Evolutionary conservation across 2,888 invertebrate species (phyloP).

Genomic region (Colostygia pectinataria): DNA sequence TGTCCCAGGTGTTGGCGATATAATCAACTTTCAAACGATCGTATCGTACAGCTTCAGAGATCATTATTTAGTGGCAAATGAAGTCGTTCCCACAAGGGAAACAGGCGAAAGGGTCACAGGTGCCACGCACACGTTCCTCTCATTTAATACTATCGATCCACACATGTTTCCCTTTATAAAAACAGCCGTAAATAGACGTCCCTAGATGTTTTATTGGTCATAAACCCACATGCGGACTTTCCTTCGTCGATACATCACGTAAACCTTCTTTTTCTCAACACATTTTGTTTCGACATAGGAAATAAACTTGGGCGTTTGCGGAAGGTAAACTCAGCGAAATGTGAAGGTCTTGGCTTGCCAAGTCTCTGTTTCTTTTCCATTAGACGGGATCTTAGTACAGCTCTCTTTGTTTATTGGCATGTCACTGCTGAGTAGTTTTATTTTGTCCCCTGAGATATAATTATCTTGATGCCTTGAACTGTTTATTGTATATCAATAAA

Average conservation of each 20-base stretch:
- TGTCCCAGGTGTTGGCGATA: too few relatives aligned
- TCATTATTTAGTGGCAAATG: slow-evolving; percentile 19
- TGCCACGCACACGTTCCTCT: slow-evolving; percentile 52
- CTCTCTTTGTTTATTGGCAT: neutral
- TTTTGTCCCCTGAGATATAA: too few relatives aligned
- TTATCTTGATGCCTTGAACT: too few relatives aligned
- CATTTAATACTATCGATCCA: slow-evolving; percentile 62
- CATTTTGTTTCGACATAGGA: slow-evolving; percentile 35
- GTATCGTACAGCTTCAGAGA: slow-evolving; percentile 7
- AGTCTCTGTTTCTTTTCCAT: neutral
- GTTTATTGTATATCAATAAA: too few relatives aligned
- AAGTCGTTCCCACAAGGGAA: slow-evolving; percentile 23
- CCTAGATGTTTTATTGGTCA: slow-evolving; percentile 73
- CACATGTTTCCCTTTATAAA: slow-evolving; percentile 55
- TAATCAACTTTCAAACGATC: slow-evolving; percentile 16
- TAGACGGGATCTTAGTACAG: neutral
- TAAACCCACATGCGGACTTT: slow-evolving; percentile 69
- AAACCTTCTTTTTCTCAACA: slow-evolving; percentile 38
- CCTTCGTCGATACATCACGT: slow-evolving; percentile 66
- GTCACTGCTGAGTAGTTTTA: too few relatives aligned
- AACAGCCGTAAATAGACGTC: slow-evolving; percentile 72
- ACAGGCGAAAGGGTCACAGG: slow-evolving; percentile 41
- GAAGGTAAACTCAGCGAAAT: slow-evolving; percentile 18
- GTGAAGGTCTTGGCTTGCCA: slow-evolving; percentile 9
- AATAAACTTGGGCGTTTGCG: slow-evolving; percentile 34